Base-by-base conservation (phyloP, 2,797 vertebrate genomes). In the Staurois parvus region DNA sequence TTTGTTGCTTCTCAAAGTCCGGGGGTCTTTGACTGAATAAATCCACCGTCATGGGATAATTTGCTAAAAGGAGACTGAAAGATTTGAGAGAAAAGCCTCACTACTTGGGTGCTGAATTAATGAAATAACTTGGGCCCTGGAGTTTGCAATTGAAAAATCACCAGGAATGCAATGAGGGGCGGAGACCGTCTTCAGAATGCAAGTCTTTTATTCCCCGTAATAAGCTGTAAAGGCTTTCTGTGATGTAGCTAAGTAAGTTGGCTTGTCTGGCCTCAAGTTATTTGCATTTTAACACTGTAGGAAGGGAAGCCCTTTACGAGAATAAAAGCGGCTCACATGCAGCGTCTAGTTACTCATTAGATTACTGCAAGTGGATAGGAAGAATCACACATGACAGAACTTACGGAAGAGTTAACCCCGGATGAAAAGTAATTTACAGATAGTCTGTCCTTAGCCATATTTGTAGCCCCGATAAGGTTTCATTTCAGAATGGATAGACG, bases 381-480 rank as follows among this genome's bases (percentile, higher is more conserved):
- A 94, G 95, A 96, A 97, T 99, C 97, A 97, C 96, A 98, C 96
- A 96, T 98, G 98, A 99, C 97, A 98, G 97, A 97, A 97, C 95
- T 79, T 98, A 98, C 97, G 97, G 97, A 97, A 98, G 96, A 95
- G 96, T 98, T 98, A 98, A 99, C 97, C 99, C 96, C 94, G 96
- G 96, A 94, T 95, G 95, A 97, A 99, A 99, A 98, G 97, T 99
- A 97, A 99, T 99, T 99, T 99, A 97, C 97, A 98, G 98, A 99
- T 99, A 99, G 96, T 95, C 95, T 96, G 97, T 98, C 97, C 96
- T 95, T 94, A 95, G 96, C 97, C 97, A 97, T 99, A 97, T 99
- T 98, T 96, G 96, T 97, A 96, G 95, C 93, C 92, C 95, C 96
- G 98, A 99, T 99, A 99, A 99, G 97, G 97, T 97, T 99, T 99